These are phyloP conservation scores for Nyctibius grandis DNA, from an alignment of 2,797 vertebrate species.

Conservation along the genomic window DNA sequence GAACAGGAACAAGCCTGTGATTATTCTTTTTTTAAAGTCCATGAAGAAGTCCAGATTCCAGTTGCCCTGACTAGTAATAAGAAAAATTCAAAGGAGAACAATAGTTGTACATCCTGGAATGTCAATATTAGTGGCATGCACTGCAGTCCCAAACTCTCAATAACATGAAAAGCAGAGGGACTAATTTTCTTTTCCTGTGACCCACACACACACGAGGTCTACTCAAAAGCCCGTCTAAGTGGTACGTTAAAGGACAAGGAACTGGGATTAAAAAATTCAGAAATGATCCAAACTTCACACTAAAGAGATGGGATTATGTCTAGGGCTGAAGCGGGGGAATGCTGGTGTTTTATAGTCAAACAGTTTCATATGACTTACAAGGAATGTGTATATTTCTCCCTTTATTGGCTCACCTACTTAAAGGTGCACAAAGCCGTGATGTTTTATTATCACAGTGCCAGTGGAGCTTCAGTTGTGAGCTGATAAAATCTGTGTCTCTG, in stretches of 20 bases:
- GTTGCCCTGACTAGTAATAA: not conserved
- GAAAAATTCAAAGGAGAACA: not conserved
- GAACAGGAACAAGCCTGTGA: not conserved
- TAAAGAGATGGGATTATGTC: not conserved
- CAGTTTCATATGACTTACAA: constrained; percentile 7
- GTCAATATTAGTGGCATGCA: not conserved
- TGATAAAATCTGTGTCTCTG: not conserved
- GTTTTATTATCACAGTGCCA: not conserved
- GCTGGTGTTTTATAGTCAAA: not conserved
- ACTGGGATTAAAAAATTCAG: not conserved
- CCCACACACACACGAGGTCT: not conserved
- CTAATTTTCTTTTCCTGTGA: not conserved
- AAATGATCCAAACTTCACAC: not conserved
- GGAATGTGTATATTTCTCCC: not conserved
- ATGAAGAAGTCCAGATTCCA: not conserved
- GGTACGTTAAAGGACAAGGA: not conserved
- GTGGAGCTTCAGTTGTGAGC: not conserved
- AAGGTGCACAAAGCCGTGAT: not conserved
- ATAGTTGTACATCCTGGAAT: not conserved
- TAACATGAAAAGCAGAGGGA: not conserved
- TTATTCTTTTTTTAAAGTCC: not conserved
- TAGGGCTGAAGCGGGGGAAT: not conserved
- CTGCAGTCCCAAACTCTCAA: not conserved
- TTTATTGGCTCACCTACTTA: constrained; percentile 25
- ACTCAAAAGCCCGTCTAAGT: not conserved